Evolutionary conservation across 2,797 vertebrate species (phyloP), one percentile per base, ranked within the genome.

Genomic region (Sylvia borin): DNA sequence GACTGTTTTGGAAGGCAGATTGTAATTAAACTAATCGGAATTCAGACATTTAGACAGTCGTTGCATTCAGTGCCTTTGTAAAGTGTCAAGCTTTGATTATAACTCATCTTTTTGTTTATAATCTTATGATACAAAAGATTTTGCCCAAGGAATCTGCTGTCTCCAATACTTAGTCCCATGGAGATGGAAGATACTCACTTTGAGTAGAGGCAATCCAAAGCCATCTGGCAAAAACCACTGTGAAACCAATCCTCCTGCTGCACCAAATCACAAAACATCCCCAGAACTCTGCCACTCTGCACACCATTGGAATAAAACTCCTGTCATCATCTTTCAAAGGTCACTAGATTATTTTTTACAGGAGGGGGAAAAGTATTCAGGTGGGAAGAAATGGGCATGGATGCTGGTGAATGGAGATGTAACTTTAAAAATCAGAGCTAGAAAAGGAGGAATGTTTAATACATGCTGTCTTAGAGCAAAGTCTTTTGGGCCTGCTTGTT

Each of bases 31-130:
- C 40, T 90, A 38, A 79, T 64, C 1, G 0, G 11, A 88, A 81
- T 93, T 78, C 85, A 81, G 92, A 43, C 58, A 78, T 62, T 54
- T 14, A 34, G n/a, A 70, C 31, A 16, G 45, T 75, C 10, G 18
- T 88, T 68, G 45, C 45, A 47, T 34, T 45, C 42, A 47, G 19
- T 1, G 2, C 48, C 43, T 86, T 67, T 67, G 55, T 51, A 70
- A 95, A 86, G 19, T 26, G 21, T 81, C 45, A 73, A 45, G 40
- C 64, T 91, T 90, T 88, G 70, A 73, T 75, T 65, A 18, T 32
- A 77, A 61, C 60, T 11, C 2, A 16, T 50, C 48, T 43, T 83
- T 75, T 83, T 15, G 9, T 81, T 88, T 84, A 48, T 88, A n/a
- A 77, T 48, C 11, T 61, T 67, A 24, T 3, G 12, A 50, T 64